phyloP scores from a whole-genome alignment of 2,113 vertebrate genomes.

The Apteryx owenii region DNA sequence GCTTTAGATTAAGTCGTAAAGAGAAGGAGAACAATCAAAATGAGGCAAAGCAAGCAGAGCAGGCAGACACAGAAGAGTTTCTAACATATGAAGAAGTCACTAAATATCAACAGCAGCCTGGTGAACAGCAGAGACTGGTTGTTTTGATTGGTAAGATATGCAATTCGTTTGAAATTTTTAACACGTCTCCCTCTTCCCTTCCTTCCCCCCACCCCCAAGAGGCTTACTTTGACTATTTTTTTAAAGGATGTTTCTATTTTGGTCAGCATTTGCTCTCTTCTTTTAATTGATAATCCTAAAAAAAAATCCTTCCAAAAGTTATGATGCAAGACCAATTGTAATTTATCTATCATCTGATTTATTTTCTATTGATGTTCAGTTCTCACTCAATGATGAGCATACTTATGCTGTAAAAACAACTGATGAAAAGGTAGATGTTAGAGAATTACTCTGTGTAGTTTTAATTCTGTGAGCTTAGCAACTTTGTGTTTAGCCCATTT shows the following conservation, averaged over 20 bases:
- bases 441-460: not conserved
- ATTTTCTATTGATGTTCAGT: not conserved
- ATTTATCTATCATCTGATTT: not conserved
- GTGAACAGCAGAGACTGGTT: conserved; percentile 87
- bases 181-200: not conserved
- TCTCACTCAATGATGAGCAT: not conserved
- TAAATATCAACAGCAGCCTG: conserved; percentile 83
- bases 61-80: conserved; percentile 74
- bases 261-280: not conserved
- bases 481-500: not conserved
- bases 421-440: not conserved
- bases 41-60: conserved; percentile 74
- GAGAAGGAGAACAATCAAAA: conserved; percentile 75
- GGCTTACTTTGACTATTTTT: not conserved
- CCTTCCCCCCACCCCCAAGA: not conserved
- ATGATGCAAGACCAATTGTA: not conserved
- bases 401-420: not conserved
- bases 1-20: conserved; percentile 87
- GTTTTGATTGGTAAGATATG: conserved; percentile 87
- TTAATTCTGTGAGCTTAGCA: not conserved
- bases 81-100: conserved; percentile 92
- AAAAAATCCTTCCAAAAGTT: not conserved
- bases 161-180: not conserved
- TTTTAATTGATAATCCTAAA: not conserved
- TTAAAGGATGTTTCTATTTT: not conserved